A percentile compares a stretch with the other conserved stretches of the same genome.
Conservation (phyloP, 1,140 invertebrate genomes). For the Cydia fagiglandana region DNA sequence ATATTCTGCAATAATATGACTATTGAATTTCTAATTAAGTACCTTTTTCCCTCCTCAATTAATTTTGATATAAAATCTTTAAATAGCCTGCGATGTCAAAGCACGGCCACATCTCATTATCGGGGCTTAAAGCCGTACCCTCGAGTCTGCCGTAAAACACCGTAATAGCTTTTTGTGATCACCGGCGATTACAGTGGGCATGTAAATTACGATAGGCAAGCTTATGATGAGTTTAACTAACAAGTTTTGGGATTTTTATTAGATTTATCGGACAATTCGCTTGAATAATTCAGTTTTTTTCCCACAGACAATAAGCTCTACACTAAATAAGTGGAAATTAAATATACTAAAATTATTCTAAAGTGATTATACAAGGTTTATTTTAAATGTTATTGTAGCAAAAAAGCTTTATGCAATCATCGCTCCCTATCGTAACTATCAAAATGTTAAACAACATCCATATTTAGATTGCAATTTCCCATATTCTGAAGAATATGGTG, state of each 20-base stretch:
- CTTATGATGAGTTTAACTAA: neutral
- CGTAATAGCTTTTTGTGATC: constrained; percentile 33
- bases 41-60: neutral
- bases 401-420: neutral
- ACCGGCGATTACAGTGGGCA: neutral
- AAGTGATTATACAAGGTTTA: too few relatives aligned
- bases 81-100: constrained; percentile 26
- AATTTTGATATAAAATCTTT: constrained; percentile 10
- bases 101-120: constrained; percentile 17
- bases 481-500: constrained; percentile 25
- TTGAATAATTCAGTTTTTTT: too few relatives aligned
- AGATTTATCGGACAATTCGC: too few relatives aligned
- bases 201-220: constrained; percentile 17
- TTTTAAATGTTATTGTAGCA: neutral
- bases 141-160: constrained; percentile 25
- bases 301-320: too few relatives aligned
- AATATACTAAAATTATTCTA: too few relatives aligned
- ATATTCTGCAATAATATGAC: too few relatives aligned
- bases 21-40: too few relatives aligned
- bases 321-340: too few relatives aligned
- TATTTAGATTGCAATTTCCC: constrained; percentile 25
- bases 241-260: neutral
- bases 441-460: constrained; percentile 28
- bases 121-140: constrained; percentile 16
- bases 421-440: neutral